These are phyloP conservation scores for Mythimna impura DNA, from an alignment of 2,888 invertebrate species.

Conservation along the genomic window DNA sequence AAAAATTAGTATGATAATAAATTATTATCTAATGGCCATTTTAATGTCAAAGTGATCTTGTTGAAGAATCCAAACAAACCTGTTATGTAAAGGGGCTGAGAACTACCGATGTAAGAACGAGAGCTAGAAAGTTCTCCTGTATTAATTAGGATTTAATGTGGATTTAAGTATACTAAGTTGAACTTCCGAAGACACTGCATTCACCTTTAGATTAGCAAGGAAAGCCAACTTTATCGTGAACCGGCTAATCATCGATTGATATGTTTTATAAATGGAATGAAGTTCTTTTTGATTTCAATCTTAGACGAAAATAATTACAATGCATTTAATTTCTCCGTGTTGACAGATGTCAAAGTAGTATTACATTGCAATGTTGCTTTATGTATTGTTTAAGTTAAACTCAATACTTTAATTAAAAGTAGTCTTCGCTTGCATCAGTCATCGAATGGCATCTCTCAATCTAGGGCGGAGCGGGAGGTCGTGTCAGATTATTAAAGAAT, in stretches of 20 bases:
- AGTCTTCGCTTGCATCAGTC: too few species aligned
- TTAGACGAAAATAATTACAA: slow-evolving; percentile 1
- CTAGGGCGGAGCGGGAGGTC: too few species aligned
- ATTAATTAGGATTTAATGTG: neutral
- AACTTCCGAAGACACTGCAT: slow-evolving; percentile 21
- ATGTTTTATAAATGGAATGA: neutral
- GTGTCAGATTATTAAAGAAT: too few species aligned
- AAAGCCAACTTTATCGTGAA: slow-evolving; percentile 19
- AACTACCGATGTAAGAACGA: slow-evolving; percentile 13
- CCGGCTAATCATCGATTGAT: slow-evolving; percentile 10
- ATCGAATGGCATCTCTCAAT: too few species aligned
- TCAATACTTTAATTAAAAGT: too few species aligned
- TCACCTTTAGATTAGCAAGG: slow-evolving; percentile 24
- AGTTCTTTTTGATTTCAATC: neutral
- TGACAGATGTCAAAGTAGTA: too few species aligned
- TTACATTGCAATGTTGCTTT: neutral
- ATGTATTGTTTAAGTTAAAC: neutral
- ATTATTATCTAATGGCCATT: neutral
- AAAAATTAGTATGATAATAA: neutral
- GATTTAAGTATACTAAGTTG: slow-evolving; percentile 21
- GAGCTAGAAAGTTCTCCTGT: slow-evolving; percentile 10
- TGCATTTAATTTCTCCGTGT: too few species aligned
- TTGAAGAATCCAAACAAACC: slow-evolving; percentile 2
- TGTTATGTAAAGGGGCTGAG: neutral
- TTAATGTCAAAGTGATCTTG: neutral